phyloP scores from a whole-genome alignment of 2,113 vertebrate species.

The Vidua chalybeata region DNA sequence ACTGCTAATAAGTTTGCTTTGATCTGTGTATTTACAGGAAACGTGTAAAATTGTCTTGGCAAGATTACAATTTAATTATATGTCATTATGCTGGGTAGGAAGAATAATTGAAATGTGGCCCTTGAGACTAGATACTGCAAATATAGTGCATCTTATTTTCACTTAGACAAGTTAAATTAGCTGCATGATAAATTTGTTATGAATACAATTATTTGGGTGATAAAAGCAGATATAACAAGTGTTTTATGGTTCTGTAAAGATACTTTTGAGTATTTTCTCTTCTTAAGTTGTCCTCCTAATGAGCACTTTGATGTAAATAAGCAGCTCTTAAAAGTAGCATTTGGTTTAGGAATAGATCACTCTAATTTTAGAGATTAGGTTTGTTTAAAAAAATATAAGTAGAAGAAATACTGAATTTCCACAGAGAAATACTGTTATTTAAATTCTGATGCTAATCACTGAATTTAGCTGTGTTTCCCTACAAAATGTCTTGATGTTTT shows the following conservation, averaged over 20 bases:
- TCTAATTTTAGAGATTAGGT: background rate
- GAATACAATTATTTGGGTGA: slow-evolving; percentile 78
- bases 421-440: background rate
- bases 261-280: slow-evolving; percentile 19
- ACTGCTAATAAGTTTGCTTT: slow-evolving; percentile 70
- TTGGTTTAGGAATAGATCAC: background rate
- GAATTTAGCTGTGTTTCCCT: background rate
- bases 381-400: background rate
- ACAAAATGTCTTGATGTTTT: background rate
- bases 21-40: slow-evolving; percentile 72
- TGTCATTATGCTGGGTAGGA: slow-evolving; percentile 73
- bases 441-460: background rate
- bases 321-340: background rate
- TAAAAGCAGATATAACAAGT: slow-evolving; percentile 65
- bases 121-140: slow-evolving; percentile 72
- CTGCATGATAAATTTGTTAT: slow-evolving; percentile 75
- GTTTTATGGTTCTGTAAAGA: slow-evolving; percentile 23
- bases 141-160: slow-evolving; percentile 76
- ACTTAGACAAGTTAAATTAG: slow-evolving; percentile 80
- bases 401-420: background rate
- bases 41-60: slow-evolving; percentile 71
- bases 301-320: slow-evolving; percentile 16
- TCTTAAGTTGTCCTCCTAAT: background rate
- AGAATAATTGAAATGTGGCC: slow-evolving; percentile 79
- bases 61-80: slow-evolving; percentile 76